Conservation (phyloP, 2,113 vertebrate species). For the Oxyura jamaicensis region DNA sequence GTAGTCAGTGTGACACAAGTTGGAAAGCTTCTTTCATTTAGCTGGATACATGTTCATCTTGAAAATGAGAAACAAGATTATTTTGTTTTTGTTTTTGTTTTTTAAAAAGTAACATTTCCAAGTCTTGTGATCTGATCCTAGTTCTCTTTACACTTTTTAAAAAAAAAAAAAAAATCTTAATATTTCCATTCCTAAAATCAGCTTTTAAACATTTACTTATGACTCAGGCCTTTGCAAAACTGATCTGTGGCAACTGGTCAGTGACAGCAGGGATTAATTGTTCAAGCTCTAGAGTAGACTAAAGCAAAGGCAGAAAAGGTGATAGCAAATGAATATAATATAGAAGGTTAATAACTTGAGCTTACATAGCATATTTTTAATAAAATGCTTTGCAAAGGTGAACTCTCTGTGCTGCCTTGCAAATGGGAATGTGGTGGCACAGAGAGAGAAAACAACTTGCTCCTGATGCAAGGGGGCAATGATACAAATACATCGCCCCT, state of each 20-base stretch:
- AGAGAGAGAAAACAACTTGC: neutral
- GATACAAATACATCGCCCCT: too few species aligned
- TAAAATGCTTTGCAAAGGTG: neutral
- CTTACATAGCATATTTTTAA: neutral
- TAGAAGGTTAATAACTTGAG: neutral
- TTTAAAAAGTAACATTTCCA: neutral
- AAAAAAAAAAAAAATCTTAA: neutral
- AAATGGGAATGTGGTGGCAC: neutral
- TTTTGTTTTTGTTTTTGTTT: too few species aligned
- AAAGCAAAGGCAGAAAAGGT: neutral
- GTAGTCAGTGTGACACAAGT: neutral
- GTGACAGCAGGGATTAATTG: neutral
- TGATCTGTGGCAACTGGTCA: neutral
- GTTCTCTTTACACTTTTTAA: neutral
- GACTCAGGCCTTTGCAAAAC: neutral
- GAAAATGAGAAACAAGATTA: neutral
- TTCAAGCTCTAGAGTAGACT: neutral
- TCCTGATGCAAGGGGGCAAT: too few species aligned
- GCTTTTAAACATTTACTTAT: neutral
- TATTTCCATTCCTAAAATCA: neutral
- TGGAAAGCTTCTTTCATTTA: neutral
- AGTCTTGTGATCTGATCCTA: neutral
- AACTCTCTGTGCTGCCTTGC: neutral
- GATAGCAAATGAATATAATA: neutral
- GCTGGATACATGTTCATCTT: neutral